A percentile compares a stretch with the other conserved stretches of the same genome.
Evolutionary conservation across 2,797 vertebrate genomes (phyloP).

Genomic region (Pampus argenteus): DNA sequence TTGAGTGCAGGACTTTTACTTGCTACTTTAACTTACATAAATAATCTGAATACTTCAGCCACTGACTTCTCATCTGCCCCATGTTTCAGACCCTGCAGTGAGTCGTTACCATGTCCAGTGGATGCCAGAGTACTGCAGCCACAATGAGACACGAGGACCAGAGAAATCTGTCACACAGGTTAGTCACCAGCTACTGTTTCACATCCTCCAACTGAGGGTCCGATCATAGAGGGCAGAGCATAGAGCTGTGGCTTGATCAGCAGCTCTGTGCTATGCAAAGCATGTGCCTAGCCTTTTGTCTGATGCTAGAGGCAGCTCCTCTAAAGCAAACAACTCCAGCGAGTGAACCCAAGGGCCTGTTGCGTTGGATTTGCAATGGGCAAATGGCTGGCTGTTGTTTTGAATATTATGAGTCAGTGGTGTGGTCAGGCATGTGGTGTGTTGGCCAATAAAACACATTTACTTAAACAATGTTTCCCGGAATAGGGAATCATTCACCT

Average conservation of each 20-base stretch:
- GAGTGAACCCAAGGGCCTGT: conserved; percentile 49
- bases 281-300: conserved; percentile 68
- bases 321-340: conserved; percentile 56
- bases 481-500: conserved; percentile 69
- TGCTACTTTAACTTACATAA: not conserved
- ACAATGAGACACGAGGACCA: conserved; percentile 87
- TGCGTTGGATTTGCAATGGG: conserved; percentile 46
- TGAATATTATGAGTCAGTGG: conserved; percentile 76
- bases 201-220: not conserved
- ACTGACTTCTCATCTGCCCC: conserved; percentile 22
- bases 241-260: conserved; percentile 30
- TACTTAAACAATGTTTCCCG: conserved; percentile 78
- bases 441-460: conserved; percentile 80
- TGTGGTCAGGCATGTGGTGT: conserved; percentile 77
- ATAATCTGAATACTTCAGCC: not conserved
- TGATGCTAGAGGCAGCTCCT: conserved; percentile 49
- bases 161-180: conserved; percentile 91
- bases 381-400: conserved; percentile 76
- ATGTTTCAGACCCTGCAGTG: conserved; percentile 81
- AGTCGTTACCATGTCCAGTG: conserved; percentile 92
- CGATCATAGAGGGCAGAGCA: not conserved
- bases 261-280: conserved; percentile 63
- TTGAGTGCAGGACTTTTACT: not conserved
- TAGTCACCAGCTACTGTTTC: conserved; percentile 55
- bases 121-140: conserved; percentile 90